These are phyloP conservation scores for Python bivittatus DNA, from an alignment of 2,113 vertebrate genomes.

Conservation along the genomic window DNA sequence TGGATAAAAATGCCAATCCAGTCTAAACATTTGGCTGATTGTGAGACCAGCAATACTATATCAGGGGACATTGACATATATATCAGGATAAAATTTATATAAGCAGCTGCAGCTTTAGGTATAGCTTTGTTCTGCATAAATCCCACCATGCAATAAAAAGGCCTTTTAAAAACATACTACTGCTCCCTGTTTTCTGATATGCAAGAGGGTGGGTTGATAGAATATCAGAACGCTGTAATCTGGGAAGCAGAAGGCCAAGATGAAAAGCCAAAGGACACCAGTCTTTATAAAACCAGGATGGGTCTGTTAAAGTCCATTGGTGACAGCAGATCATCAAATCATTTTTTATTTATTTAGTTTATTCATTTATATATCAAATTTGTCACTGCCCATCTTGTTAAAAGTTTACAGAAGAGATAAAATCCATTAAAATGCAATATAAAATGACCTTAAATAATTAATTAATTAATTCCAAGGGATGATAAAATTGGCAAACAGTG, in stretches of 20 bases:
- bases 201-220: neutral
- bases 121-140: neutral
- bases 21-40: no score
- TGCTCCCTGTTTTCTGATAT: neutral
- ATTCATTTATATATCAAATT: no score
- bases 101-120: neutral
- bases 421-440: no score
- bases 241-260: neutral
- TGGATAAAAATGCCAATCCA: no score
- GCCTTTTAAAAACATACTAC: neutral
- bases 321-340: no score
- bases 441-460: no score
- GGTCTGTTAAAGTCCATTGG: neutral
- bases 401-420: no score
- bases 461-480: no score
- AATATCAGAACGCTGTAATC: neutral
- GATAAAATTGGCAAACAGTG: no score
- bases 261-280: neutral
- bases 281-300: conserved; percentile 34
- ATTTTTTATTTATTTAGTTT: no score
- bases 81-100: neutral
- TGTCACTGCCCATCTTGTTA: no score
- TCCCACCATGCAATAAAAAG: neutral
- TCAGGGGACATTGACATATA: neutral
- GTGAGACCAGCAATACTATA: no score